Evolutionary conservation across 1,140 invertebrate genomes (phyloP).

Genomic region (Drosophila baimaii): DNA sequence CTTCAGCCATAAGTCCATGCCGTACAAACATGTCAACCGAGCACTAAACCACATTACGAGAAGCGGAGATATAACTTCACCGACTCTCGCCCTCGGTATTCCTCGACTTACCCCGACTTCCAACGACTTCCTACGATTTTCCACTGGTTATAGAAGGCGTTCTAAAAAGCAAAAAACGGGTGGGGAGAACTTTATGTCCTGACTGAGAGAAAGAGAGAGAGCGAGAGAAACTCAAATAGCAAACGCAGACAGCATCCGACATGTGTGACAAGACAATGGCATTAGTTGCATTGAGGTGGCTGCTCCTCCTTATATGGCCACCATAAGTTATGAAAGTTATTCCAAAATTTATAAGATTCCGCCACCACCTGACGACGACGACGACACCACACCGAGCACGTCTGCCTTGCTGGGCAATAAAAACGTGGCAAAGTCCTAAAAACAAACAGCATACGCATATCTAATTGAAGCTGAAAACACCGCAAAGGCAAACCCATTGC

Average conservation of each 20-base stretch:
- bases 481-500: slow-evolving; percentile 24
- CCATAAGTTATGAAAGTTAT: slow-evolving; percentile 78
- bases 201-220: background rate
- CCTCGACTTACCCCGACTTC: background rate
- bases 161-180: slow-evolving; percentile 1
- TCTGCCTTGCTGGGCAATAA: slow-evolving; percentile 62
- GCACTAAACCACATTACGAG: slow-evolving; percentile 53
- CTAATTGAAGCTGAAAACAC: slow-evolving; percentile 64
- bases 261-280: slow-evolving; percentile 56
- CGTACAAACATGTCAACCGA: slow-evolving; percentile 53
- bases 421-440: slow-evolving; percentile 62
- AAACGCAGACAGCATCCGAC: slow-evolving; percentile 41
- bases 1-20: slow-evolving; percentile 45
- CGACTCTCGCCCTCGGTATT: background rate
- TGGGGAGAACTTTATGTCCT: slow-evolving; percentile 22
- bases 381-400: slow-evolving; percentile 57
- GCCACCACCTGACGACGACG: slow-evolving; percentile 21
- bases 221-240: slow-evolving; percentile 33
- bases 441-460: slow-evolving; percentile 76
- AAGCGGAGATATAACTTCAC: slow-evolving; percentile 26
- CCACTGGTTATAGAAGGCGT: background rate
- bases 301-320: slow-evolving; percentile 13
- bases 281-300: slow-evolving; percentile 46
- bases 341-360: slow-evolving; percentile 75
- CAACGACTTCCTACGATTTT: slow-evolving; percentile 3